Base-by-base conservation (phyloP, 2,888 invertebrate genomes). In the Campopleginae sp. region DNA sequence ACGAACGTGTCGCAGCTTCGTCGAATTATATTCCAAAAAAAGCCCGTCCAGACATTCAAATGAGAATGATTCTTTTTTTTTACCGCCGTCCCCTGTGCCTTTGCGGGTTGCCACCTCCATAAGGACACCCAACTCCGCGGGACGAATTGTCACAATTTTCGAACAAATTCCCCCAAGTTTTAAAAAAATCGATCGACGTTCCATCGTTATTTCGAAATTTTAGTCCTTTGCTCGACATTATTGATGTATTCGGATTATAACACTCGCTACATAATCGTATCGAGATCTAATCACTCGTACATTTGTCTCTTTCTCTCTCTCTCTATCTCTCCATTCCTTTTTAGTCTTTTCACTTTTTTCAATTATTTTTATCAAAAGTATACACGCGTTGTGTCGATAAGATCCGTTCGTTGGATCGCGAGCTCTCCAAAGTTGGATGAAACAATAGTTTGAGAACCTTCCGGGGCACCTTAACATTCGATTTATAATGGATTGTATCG, bases 361-460 rank as follows among this genome's bases (percentile, higher is more conserved):
- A 66, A 68, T 68, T 42, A n/a, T 65, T 42, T 71, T 72, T 72
- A 63, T 51, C 71, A 42, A 63, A 63, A 27, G 19, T 63, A 5
- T 61, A 27, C 63, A 71, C 80, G 65, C 19, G 65, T 80, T 23
- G 42, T 5, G 2, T 27, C 31, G 78, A 75, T 68, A 68, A 54
- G n/a, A 71, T 63, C 63, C 48, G 6, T 44, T 0, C 33, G n/a
- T 17, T 58, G 42, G 42, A 58, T 44, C 58, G 42, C 23, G 23
- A 33, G n/a, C n/a, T 42, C 4, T 68, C 14, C 4, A 17, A 33
- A 19, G 27, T 42, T 54, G 17, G 33, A 33, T 54, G 3, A 17
- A 27, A 31, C 10, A 33, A 58, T 54, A 61, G 58, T 46, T 58
- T 31, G n/a, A 61, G 66, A 38, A 42, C 12, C 10, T 51, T 38